These are phyloP conservation scores for Hafferia zeledoni DNA, from an alignment of 2,797 vertebrate genomes.

Conservation along the genomic window DNA sequence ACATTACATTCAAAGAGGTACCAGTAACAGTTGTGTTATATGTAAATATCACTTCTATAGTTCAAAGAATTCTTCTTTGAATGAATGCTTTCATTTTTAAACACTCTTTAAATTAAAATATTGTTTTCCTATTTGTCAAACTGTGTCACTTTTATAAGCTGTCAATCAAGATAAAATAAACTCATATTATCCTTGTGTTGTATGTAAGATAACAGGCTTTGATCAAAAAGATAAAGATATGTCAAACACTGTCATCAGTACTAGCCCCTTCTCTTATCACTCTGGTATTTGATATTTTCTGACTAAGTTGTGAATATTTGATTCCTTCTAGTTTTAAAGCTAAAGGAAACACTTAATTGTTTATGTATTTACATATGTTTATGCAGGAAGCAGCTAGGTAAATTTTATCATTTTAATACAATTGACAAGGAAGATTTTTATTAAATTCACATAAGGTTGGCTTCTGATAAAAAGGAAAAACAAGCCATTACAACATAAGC, in stretches of 20 bases:
- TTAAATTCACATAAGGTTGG: background rate
- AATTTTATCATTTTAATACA: background rate
- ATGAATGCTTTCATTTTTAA: background rate
- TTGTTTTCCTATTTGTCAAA: slow-evolving; percentile 8
- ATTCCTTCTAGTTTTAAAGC: background rate
- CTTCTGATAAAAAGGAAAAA: too few relatives aligned
- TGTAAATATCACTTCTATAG: background rate
- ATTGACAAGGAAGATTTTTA: background rate
- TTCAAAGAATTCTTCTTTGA: background rate
- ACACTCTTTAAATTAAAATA: background rate
- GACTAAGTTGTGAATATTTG: background rate
- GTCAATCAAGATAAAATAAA: slow-evolving; percentile 21
- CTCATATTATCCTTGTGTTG: background rate
- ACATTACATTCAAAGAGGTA: background rate
- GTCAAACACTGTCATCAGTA: background rate
- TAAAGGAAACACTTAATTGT: background rate
- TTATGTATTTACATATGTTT: background rate
- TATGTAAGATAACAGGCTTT: background rate
- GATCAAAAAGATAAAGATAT: slow-evolving; percentile 11
- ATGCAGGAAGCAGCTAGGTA: background rate
- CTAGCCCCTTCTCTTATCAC: background rate
- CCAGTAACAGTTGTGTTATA: background rate
- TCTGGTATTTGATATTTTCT: background rate
- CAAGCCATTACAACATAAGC: background rate
- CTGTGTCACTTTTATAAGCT: background rate